A percentile compares a stretch with the other conserved stretches of the same genome.
These are phyloP conservation scores for Mormyrus proboscirostris DNA, from an alignment of 2,797 vertebrate species.

Conservation along the genomic window DNA sequence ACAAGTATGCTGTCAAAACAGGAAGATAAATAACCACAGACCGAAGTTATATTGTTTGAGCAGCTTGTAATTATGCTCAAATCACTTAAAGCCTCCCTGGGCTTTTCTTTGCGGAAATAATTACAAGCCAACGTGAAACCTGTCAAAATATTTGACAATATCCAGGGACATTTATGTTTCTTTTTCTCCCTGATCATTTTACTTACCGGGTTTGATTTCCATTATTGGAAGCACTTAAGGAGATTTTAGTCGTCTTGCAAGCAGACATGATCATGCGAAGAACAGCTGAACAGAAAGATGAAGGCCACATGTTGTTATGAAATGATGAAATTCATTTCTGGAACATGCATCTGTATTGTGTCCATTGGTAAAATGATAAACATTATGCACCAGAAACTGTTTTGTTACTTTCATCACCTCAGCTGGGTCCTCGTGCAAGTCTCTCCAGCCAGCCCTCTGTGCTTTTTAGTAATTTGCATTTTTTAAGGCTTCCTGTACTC, in stretches of 20 bases:
- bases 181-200: constrained; percentile 43
- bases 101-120: constrained; percentile 53
- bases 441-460: not conserved
- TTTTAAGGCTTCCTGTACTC: not conserved
- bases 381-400: constrained; percentile 35
- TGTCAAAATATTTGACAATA: constrained; percentile 68
- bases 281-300: constrained; percentile 39
- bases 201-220: constrained; percentile 56
- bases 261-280: constrained; percentile 42
- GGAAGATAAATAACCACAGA: constrained; percentile 52
- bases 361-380: constrained; percentile 43
- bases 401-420: not conserved
- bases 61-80: constrained; percentile 62
- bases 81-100: constrained; percentile 64
- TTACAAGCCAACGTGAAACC: constrained; percentile 54
- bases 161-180: constrained; percentile 44
- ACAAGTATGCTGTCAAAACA: constrained; percentile 50
- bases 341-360: constrained; percentile 39
- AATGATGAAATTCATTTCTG: constrained; percentile 43
- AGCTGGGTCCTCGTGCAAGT: not conserved
- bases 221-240: constrained; percentile 36
- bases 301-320: constrained; percentile 39
- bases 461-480: not conserved
- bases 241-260: constrained; percentile 44
- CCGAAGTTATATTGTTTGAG: constrained; percentile 41